Percentiles rank a stretch among this genome's conserved stretches.
phyloP scores from a whole-genome alignment of 1,140 invertebrate genomes.

The Pollicipes pollicipes region DNA sequence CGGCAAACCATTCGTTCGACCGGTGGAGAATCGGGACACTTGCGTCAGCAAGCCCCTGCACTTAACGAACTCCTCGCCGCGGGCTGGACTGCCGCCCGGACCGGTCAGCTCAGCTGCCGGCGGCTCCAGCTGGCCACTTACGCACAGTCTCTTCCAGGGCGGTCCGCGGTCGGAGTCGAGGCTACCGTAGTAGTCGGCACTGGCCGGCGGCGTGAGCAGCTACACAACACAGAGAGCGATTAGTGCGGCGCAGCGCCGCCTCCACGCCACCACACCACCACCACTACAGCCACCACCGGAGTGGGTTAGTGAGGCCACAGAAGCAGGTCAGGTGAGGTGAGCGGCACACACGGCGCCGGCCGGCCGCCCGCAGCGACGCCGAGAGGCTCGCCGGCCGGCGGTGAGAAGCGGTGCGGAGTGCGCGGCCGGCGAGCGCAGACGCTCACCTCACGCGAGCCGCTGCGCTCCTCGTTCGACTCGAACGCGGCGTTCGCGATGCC shows the following conservation, averaged over 20 bases:
- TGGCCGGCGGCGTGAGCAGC: background rate
- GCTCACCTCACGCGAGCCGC: background rate
- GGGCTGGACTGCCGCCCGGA: too few relatives aligned
- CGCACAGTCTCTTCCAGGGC: too few relatives aligned
- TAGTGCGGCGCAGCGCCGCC: background rate
- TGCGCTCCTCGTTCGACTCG: background rate
- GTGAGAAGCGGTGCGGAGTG: background rate
- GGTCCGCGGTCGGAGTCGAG: background rate
- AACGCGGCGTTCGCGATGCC: background rate
- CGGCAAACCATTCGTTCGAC: too few relatives aligned
- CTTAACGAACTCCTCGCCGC: too few relatives aligned
- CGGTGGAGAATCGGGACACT: too few relatives aligned
- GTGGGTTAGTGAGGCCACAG: background rate
- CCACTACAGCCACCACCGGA: background rate
- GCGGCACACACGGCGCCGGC: background rate
- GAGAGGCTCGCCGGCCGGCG: background rate
- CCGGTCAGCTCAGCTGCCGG: too few relatives aligned
- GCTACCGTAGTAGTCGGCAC: background rate
- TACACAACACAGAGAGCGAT: background rate
- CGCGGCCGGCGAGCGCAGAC: too few relatives aligned
- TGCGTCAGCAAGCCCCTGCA: too few relatives aligned
- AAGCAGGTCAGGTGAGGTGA: background rate
- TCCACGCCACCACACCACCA: background rate
- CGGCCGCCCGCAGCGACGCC: too few relatives aligned
- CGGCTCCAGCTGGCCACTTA: too few relatives aligned